Conservation (phyloP, 2,888 invertebrate species). For the Drosophila macrospina region DNA sequence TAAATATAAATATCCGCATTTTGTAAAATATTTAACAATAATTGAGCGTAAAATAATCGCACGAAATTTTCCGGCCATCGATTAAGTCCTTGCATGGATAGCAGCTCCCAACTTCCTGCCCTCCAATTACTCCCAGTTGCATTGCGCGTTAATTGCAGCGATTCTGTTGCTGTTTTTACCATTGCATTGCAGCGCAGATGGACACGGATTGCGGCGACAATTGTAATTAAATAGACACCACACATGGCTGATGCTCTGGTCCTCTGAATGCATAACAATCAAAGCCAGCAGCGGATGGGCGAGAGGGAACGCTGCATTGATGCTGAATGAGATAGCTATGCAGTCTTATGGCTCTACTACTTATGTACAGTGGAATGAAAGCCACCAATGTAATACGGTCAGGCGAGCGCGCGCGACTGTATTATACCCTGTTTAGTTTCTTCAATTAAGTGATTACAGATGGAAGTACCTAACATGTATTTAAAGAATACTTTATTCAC, state of each 20-base stretch:
- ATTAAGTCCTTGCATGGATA: constrained; percentile 49
- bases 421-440: too few relatives aligned
- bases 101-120: constrained; percentile 16
- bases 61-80: constrained; percentile 50
- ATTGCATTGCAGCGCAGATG: constrained; percentile 39
- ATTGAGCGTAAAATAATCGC: constrained; percentile 84
- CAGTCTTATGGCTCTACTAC: constrained; percentile 11
- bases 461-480: too few relatives aligned
- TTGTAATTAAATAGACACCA: constrained; percentile 84
- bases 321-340: constrained; percentile 40
- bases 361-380: constrained; percentile 27
- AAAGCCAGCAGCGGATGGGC: constrained; percentile 19
- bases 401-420: too few relatives aligned
- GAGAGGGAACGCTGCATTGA: constrained; percentile 15
- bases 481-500: too few relatives aligned
- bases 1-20: constrained; percentile 75
- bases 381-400: too few relatives aligned
- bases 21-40: constrained; percentile 84
- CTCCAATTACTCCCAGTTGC: constrained; percentile 31
- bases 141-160: constrained; percentile 64
- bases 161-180: constrained; percentile 52
- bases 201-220: constrained; percentile 83
- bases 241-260: constrained; percentile 50
- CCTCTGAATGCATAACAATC: constrained; percentile 24
- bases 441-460: too few relatives aligned